Base-by-base conservation (phyloP, 1,140 invertebrate species). In the Delia radicum region DNA sequence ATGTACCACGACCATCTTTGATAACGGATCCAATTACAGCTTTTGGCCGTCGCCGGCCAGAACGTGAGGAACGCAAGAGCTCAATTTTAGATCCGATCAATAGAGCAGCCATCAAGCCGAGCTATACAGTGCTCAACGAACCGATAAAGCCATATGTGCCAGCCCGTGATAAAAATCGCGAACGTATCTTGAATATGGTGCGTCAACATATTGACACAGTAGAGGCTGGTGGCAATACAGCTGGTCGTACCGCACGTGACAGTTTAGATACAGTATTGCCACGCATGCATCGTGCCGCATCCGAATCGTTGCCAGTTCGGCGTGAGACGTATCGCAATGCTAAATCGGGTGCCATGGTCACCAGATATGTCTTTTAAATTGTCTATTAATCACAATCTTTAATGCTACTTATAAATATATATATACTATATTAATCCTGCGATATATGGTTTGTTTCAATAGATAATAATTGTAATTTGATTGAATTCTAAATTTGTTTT, bases 1-100 rank as follows among this genome's bases (percentile, higher is more conserved):
- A 90, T 85, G 93, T 95, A 79, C 93, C 94, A 77, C 89, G 94
- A 77, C 93, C 94, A 77, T 93, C 93, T 79, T 89, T 94, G 82
- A 91, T 95, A 77, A 90, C 93, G 69, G 92, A 93, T 84, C 93
- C 93, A 55, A 90, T 94, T 85, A 94, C 93, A 76, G 94, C 93
- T 71, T 94, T 92, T 88, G 93, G 93, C 27, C 88, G 88, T 48
- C 89, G 90, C 48, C 88, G 89, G 80, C 55, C 80, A 65, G 78
- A 83, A 77, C 67, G 69, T 55, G 77, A 81, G 74, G 79, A 80
- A 69, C 80, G 84, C 67, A 79, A 83, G 78, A 76, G 73, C 67
- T 82, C 80, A 10, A 86, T 85, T 74, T 80, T 86, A 27, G 81
- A 86, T 72, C 80, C 80, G 15, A 83, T 84, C 61, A 86, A 85